phyloP scores from a whole-genome alignment of 2,888 invertebrate genomes.

The Sepioteuthis lessoniana region DNA sequence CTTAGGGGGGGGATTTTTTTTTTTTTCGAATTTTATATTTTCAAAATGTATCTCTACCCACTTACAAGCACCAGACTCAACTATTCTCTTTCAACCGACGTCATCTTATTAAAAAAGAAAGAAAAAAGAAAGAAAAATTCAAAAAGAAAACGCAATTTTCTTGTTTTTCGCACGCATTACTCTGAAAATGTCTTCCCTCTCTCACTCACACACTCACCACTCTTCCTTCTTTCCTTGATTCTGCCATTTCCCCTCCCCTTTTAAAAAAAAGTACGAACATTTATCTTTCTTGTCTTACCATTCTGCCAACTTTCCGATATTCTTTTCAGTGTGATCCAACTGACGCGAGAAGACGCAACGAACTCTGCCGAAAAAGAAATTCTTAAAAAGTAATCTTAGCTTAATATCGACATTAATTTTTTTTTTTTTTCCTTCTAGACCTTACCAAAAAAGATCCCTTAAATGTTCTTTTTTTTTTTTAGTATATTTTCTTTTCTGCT shows the following conservation, averaged over 20 bases:
- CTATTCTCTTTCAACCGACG: neutral
- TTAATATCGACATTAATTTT: slow-evolving; percentile 20
- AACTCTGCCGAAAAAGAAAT: neutral
- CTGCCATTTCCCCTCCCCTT: neutral
- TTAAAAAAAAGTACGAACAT: neutral
- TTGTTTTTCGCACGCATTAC: neutral
- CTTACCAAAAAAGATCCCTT: neutral
- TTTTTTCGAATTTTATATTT: neutral
- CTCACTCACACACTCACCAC: neutral
- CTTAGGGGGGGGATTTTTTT: neutral
- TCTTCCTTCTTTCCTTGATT: too few relatives aligned
- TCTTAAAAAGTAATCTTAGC: neutral
- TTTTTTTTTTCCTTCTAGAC: neutral
- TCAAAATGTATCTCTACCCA: neutral
- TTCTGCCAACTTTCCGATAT: neutral
- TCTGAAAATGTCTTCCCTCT: neutral
- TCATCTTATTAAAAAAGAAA: neutral
- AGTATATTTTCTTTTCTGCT: neutral
- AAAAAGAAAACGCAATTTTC: neutral
- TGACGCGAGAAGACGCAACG: slow-evolving; percentile 16
- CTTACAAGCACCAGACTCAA: neutral
- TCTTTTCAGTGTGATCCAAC: neutral
- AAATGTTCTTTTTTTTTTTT: neutral
- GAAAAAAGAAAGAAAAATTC: too few relatives aligned
- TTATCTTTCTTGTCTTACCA: neutral